phyloP scores from a whole-genome alignment of 2,797 vertebrate species.

The Lithobates sylvaticus region DNA sequence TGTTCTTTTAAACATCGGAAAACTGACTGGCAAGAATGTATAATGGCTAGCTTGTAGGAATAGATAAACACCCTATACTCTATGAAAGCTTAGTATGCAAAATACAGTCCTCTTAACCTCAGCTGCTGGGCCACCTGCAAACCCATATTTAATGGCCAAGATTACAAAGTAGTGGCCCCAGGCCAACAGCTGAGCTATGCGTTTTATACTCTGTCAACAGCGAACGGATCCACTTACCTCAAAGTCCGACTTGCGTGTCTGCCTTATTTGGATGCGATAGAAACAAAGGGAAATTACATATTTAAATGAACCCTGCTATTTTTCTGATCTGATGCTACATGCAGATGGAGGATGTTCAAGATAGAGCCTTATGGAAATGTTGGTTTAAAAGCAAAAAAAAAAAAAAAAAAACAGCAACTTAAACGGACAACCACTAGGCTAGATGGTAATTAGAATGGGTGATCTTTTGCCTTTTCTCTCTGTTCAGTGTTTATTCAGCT shows the following conservation, averaged over 20 bases:
- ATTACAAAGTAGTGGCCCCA: conserved; percentile 79
- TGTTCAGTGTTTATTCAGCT: neutral
- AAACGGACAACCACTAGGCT: neutral
- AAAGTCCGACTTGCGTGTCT: conserved; percentile 69
- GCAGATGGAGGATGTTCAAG: conserved; percentile 30
- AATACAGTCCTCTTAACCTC: conserved; percentile 73
- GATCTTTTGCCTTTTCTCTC: neutral
- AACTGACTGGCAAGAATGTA: conserved; percentile 73
- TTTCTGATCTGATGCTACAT: neutral
- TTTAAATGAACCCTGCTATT: conserved; percentile 54
- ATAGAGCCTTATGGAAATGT: conserved; percentile 21
- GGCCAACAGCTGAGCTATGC: conserved; percentile 76
- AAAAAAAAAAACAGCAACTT: neutral
- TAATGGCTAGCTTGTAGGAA: conserved; percentile 72
- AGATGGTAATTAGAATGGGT: neutral
- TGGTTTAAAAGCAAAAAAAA: neutral
- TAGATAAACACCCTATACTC: conserved; percentile 67
- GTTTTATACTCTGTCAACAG: conserved; percentile 81
- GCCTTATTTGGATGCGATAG: conserved; percentile 37
- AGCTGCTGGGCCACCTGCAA: conserved; percentile 79
- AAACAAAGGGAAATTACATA: conserved; percentile 47
- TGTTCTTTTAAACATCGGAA: conserved; percentile 68
- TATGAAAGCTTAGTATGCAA: conserved; percentile 78
- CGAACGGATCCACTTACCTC: conserved; percentile 79
- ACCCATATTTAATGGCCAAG: conserved; percentile 79